These are phyloP conservation scores for Piprites chloris DNA, from an alignment of 2,113 vertebrate species.

Conservation along the genomic window DNA sequence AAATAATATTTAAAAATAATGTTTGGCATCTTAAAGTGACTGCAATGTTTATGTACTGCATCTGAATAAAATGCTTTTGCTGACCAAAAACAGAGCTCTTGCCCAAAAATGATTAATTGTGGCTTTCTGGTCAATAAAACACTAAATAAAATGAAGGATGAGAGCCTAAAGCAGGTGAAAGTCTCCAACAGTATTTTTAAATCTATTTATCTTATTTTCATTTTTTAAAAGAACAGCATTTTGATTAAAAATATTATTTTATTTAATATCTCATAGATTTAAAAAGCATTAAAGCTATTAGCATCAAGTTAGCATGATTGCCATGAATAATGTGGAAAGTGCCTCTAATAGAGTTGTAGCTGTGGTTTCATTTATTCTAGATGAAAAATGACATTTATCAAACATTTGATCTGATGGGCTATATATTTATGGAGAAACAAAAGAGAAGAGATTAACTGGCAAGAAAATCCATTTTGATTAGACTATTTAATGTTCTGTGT, in stretches of 20 bases:
- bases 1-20: background rate
- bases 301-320: conserved; percentile 34
- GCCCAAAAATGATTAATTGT: conserved; percentile 7
- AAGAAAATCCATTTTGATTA: conserved; percentile 68
- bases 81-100: background rate
- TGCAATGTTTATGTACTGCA: background rate
- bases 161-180: background rate
- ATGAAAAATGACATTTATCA: conserved; percentile 72
- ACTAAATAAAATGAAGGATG: conserved; percentile 44
- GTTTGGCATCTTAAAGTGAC: background rate
- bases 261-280: conserved; percentile 20
- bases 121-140: conserved; percentile 48
- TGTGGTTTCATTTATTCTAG: conserved; percentile 63
- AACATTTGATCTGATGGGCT: conserved; percentile 63
- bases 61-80: background rate
- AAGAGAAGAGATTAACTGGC: conserved; percentile 64
- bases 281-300: conserved; percentile 35
- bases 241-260: conserved; percentile 50
- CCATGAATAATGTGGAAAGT: conserved; percentile 54
- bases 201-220: background rate
- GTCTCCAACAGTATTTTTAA: background rate
- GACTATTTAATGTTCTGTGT: conserved; percentile 29
- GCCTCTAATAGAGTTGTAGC: conserved; percentile 50
- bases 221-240: background rate
- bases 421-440: conserved; percentile 64